Base-by-base conservation (phyloP, 2,797 vertebrate genomes). In the Tiaroga cobitis region DNA sequence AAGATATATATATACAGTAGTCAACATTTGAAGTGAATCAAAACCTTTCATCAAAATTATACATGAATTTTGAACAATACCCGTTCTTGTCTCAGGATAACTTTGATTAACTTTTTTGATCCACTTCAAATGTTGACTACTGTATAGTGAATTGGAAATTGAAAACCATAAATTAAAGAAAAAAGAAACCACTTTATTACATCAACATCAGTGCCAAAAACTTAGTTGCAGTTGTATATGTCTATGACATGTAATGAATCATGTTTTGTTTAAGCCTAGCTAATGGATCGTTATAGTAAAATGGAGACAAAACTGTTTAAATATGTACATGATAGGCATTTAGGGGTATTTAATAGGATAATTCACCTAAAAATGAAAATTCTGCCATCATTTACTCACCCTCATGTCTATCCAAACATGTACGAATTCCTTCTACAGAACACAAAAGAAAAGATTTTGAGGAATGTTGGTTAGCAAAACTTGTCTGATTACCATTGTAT, bases 251-350 rank as follows among this genome's bases (percentile, higher is more conserved):
- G 49, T 16, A 61, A n/a, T 65, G 34, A 86, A 56, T 70, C 24
- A 29, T 56, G 61, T 70, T 65, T 80, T 61, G 37, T 49, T 76
- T 77, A 77, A 29, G 49, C 54, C 32, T 26, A 65, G 54, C 49
- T 46, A 34, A 74, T 46, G 19, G 56, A 70, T 65, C 81, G 32
- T 13, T 46, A 34, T 63, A 34, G 29, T 80, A 41, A 26, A 78
- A 43, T 32, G n/a, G 56, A 61, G 8, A 19, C 26, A 75, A 21
- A 34, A 51, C 18, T 46, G 16, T 51, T 51, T 74, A 49, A 73
- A 72, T 26, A 8, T 32, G 43, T 51, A 19, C 7, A 46, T 16
- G 39, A 43, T 2, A 16, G 24, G 24, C 24, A 43, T 43, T 72
- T 43, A 72, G 24, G 24, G 67, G 2, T 39, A 39, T 24, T 69